Conservation (phyloP, 1,140 invertebrate species). For the Drosophila parabipectinata region DNA sequence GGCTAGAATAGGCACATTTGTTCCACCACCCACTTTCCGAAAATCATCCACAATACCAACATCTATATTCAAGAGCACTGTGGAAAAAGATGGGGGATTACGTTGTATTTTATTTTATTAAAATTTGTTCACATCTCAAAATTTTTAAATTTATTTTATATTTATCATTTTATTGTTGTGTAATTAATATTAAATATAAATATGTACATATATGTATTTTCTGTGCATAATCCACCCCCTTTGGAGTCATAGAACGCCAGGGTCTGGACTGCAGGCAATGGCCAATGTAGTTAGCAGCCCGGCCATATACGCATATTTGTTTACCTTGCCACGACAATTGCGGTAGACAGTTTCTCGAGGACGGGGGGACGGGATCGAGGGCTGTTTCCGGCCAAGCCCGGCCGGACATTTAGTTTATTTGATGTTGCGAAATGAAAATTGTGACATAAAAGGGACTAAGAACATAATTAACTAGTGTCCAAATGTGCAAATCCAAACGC, state of each 20-base stretch:
- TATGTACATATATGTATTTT: background rate
- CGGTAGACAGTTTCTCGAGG: conserved; percentile 48
- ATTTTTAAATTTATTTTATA: background rate
- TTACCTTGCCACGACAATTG: conserved; percentile 83
- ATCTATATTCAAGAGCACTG: background rate
- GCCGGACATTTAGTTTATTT: conserved; percentile 77
- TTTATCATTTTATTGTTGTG: too few relatives aligned
- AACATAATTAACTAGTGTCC: conserved; percentile 82
- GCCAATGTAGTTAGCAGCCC: conserved; percentile 70
- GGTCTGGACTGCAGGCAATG: conserved; percentile 67
- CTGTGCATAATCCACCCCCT: conserved; percentile 23
- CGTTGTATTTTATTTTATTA: background rate
- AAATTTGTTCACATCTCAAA: background rate
- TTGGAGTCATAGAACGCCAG: conserved; percentile 6
- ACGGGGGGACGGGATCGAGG: background rate
- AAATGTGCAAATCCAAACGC: conserved; percentile 78
- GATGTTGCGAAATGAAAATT: conserved; percentile 81
- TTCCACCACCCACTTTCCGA: conserved; percentile 34
- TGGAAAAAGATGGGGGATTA: background rate
- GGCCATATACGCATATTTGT: conserved; percentile 70
- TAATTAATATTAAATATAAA: too few relatives aligned
- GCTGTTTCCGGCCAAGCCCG: conserved; percentile 29
- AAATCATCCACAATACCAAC: conserved; percentile 13
- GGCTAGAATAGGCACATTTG: conserved; percentile 75
- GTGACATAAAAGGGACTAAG: conserved; percentile 83